phyloP scores from a whole-genome alignment of 1,140 invertebrate species.

The Drosophila sturtevanti region DNA sequence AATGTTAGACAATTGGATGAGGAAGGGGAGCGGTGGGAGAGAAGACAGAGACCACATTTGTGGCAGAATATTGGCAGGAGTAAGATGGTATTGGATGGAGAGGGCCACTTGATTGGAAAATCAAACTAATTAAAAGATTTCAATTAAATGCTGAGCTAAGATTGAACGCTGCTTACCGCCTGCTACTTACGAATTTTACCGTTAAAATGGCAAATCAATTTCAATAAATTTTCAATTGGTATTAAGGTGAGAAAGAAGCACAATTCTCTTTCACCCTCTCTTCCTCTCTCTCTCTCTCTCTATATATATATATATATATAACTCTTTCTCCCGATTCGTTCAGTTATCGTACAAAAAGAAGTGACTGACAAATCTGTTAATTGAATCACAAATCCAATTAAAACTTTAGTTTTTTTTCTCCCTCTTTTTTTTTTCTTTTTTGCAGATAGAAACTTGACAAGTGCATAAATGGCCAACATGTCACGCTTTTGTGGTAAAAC shows the following conservation, averaged over 20 bases:
- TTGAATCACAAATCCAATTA: conserved; percentile 83
- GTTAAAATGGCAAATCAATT: conserved; percentile 78
- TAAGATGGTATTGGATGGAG: neutral
- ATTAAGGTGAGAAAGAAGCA: conserved; percentile 46
- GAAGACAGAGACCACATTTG: conserved; percentile 10
- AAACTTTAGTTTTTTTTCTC: conserved; percentile 71
- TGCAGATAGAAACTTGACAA: conserved; percentile 59
- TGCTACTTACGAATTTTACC: conserved; percentile 48
- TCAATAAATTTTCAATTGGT: conserved; percentile 71
- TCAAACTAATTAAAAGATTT: conserved; percentile 82
- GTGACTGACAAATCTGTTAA: conserved; percentile 82
- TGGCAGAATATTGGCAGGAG: neutral
- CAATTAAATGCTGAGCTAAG: conserved; percentile 74
- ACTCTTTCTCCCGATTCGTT: neutral
- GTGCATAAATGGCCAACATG: conserved; percentile 70
- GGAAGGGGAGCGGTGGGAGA: neutral
- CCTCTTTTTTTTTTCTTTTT: no score
- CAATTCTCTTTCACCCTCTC: conserved; percentile 4
- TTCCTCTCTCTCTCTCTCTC: neutral
- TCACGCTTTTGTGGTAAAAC: conserved; percentile 32
- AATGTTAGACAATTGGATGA: conserved; percentile 44
- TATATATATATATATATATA: no score
- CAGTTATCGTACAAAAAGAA: conserved; percentile 11
- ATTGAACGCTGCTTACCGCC: conserved; percentile 42
- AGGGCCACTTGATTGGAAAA: conserved; percentile 78